These are phyloP conservation scores for Oenanthe oenanthe DNA, from an alignment of 2,113 vertebrate species.

Conservation along the genomic window DNA sequence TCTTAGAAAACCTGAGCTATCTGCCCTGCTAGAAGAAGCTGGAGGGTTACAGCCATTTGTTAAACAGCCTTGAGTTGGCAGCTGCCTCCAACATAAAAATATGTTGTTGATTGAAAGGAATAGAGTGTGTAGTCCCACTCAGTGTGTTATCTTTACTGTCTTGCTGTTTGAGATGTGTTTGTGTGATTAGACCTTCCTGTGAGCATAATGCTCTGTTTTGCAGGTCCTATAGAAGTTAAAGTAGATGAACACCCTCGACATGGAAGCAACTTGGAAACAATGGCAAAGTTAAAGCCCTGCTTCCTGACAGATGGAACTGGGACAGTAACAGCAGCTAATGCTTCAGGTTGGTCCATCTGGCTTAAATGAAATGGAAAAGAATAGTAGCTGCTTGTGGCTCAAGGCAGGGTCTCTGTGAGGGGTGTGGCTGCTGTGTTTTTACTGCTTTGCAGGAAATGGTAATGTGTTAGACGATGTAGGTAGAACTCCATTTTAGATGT, in stretches of 20 bases:
- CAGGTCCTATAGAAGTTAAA: constrained; percentile 89
- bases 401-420: not conserved
- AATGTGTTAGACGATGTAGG: not conserved
- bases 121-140: not conserved
- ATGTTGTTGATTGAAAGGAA: not conserved
- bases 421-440: not conserved
- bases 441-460: not conserved
- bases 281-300: constrained; percentile 89
- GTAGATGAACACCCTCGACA: constrained; percentile 91
- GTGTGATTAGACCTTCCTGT: not conserved
- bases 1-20: not conserved
- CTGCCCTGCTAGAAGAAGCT: not conserved
- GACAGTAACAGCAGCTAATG: constrained; percentile 91
- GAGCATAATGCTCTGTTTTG: not conserved
- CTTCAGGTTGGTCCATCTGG: constrained; percentile 82
- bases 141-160: not conserved
- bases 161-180: not conserved
- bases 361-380: not conserved
- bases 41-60: not conserved
- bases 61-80: not conserved
- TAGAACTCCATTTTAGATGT: not conserved
- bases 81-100: rapidly evolving
- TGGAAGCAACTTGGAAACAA: constrained; percentile 82
- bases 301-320: constrained; percentile 89
- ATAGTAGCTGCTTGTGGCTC: not conserved